Percentiles rank a stretch among this genome's conserved stretches.
Conservation (phyloP, 1,140 invertebrate genomes). For the Drosophila subpulchrella region DNA sequence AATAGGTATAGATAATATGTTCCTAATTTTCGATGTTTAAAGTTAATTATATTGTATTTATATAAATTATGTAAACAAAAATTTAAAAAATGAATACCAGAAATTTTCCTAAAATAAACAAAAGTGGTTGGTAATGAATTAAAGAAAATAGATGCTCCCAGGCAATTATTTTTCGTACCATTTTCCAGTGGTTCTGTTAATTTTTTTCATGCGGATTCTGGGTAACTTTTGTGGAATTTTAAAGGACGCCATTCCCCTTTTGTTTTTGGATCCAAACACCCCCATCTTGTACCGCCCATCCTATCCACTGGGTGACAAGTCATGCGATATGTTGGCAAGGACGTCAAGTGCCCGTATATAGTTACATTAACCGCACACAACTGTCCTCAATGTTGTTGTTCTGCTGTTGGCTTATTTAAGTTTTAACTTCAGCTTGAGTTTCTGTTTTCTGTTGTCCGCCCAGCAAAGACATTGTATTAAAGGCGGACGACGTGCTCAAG, state of each 20-base stretch:
- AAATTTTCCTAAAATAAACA: no score
- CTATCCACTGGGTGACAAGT: constrained; percentile 32
- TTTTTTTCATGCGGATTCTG: not conserved
- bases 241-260: constrained; percentile 11
- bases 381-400: constrained; percentile 17
- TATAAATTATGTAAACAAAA: no score
- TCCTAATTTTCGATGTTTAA: no score
- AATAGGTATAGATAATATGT: no score
- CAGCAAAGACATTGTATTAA: constrained; percentile 42
- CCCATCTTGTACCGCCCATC: not conserved
- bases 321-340: constrained; percentile 45
- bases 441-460: constrained; percentile 17
- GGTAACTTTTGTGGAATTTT: not conserved
- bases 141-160: no score
- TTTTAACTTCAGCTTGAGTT: constrained; percentile 64
- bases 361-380: constrained; percentile 68
- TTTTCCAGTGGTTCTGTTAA: no score
- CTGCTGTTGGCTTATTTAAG: constrained; percentile 62
- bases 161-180: no score
- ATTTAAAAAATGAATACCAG: no score
- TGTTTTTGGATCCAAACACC: not conserved
- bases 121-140: no score
- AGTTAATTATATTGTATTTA: no score
- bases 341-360: constrained; percentile 64
- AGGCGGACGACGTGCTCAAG: constrained; percentile 53